Percentiles rank a stretch among this genome's conserved stretches.
These are phyloP conservation scores for Drosophila bipectinata DNA, from an alignment of 1,140 invertebrate genomes.

Conservation along the genomic window DNA sequence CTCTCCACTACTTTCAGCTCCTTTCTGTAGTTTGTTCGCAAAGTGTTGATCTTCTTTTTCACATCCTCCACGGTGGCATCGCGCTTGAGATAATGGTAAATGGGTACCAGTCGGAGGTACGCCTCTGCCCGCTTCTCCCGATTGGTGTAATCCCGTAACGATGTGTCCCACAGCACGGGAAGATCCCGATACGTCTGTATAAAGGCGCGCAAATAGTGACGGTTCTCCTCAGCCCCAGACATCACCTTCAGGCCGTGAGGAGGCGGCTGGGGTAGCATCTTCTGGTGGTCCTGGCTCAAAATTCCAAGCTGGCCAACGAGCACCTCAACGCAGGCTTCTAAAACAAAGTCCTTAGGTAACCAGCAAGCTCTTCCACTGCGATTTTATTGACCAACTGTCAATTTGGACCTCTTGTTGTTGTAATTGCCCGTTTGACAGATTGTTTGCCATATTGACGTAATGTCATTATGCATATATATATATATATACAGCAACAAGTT, in stretches of 20 bases:
- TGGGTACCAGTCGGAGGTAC: constrained; percentile 74
- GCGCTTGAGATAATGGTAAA: constrained; percentile 75
- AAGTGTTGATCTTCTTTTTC: constrained; percentile 80
- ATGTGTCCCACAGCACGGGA: constrained; percentile 79
- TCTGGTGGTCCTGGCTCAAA: background rate
- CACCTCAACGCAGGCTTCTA: background rate
- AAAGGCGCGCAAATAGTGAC: constrained; percentile 72
- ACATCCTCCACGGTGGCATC: constrained; percentile 80
- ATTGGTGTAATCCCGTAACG: constrained; percentile 77
- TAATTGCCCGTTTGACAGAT: constrained; percentile 77
- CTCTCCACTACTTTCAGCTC: constrained; percentile 77
- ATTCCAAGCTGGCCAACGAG: background rate
- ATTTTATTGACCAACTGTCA: constrained; percentile 77
- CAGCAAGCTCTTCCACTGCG: constrained; percentile 40
- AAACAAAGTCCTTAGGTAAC: constrained; percentile 1
- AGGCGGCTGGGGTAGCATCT: constrained; percentile 62
- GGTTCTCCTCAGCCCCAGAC: constrained; percentile 77
- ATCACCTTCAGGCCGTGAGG: constrained; percentile 63
- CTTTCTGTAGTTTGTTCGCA: constrained; percentile 79
- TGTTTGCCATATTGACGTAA: constrained; percentile 81
- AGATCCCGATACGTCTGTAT: constrained; percentile 78
- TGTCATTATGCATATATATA: constrained; percentile 36
- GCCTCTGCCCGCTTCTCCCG: constrained; percentile 78
- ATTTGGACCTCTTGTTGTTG: constrained; percentile 48
- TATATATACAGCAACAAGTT: constrained; percentile 65